phyloP scores from a whole-genome alignment of 2,113 vertebrate genomes.

The Podilymbus podiceps region DNA sequence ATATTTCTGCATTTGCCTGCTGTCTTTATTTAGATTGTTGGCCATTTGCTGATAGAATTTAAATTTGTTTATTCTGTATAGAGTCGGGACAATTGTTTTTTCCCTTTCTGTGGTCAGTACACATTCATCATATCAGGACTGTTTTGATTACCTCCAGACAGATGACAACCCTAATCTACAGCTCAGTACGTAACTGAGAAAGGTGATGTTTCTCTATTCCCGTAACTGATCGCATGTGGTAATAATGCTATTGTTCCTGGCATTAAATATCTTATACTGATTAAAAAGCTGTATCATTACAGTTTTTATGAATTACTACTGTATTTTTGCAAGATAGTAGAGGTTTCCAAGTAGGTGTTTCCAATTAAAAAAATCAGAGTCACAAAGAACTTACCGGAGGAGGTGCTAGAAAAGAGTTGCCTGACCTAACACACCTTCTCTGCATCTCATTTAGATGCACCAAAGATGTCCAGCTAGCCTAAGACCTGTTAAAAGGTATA shows the following conservation, averaged over 20 bases:
- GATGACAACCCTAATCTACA: neutral
- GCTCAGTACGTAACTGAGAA: neutral
- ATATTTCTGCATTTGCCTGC: neutral
- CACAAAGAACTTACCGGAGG: neutral
- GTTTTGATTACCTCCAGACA: constrained; percentile 5
- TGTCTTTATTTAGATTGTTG: neutral
- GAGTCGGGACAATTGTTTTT: neutral
- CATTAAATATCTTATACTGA: neutral
- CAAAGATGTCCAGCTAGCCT: neutral
- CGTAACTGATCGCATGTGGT: neutral
- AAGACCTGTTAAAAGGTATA: neutral
- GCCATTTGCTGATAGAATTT: neutral
- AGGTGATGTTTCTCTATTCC: neutral
- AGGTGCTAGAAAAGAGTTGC: neutral
- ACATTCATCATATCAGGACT: neutral
- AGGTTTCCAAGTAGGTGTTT: neutral
- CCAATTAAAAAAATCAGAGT: neutral
- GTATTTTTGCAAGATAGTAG: neutral
- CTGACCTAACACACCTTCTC: neutral
- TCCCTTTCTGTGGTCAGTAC: neutral
- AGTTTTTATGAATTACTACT: neutral
- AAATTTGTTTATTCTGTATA: neutral
- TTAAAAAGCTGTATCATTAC: neutral
- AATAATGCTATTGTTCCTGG: neutral
- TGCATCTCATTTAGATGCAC: neutral